Evolutionary conservation across 2,797 vertebrate species (phyloP), one percentile per base, ranked within the genome.

Genomic region (Clarias pachynema): DNA sequence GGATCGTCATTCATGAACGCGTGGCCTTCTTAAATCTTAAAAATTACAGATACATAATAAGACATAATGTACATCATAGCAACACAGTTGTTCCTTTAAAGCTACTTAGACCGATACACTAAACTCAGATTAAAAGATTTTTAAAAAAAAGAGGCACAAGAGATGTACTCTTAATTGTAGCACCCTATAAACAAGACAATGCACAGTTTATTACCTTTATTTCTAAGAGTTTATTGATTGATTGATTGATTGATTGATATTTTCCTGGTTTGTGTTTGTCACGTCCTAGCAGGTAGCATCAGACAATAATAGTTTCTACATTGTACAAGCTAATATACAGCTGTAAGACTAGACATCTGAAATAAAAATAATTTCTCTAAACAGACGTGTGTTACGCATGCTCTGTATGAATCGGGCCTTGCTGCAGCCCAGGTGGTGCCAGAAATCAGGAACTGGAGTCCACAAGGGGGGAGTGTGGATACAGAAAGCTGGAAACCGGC

Each of bases 401-500:
- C 73, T 49, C 56, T 37, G 29, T 22, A n/a, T 1, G 5, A 63
- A 26, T 74, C 31, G 5, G 40, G 24, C 22, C 24, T 40, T 44
- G 22, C 34, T 2, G 14, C 44, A 14, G 44, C 10, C 49, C 0
- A 24, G 24, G 18, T 63, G 65, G 40, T 18, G 37, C 44, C 74
- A 59, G 72, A 77, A 57, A 57, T 24, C 56, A 34, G 31, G n/a
- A 75, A 57, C 29, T 80, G 24, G 14, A 22, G 26, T 74, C 72
- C 93, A 91, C 92, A 91, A 94, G 94, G 93, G 92, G 91, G 91
- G 15, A 89, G 87, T 92, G 86, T 87, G 86, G 78, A 88, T 86
- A 85, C 86, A 90, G 74, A 87, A 90, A 88, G 72, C 24, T 56
- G 40, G 72, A 69, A 56, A 37, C 24, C 56, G 31, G 29, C 56